Evolutionary conservation across 1,140 invertebrate genomes (phyloP), one percentile per base, ranked within the genome.

Genomic region (Chlorops oryzae): DNA sequence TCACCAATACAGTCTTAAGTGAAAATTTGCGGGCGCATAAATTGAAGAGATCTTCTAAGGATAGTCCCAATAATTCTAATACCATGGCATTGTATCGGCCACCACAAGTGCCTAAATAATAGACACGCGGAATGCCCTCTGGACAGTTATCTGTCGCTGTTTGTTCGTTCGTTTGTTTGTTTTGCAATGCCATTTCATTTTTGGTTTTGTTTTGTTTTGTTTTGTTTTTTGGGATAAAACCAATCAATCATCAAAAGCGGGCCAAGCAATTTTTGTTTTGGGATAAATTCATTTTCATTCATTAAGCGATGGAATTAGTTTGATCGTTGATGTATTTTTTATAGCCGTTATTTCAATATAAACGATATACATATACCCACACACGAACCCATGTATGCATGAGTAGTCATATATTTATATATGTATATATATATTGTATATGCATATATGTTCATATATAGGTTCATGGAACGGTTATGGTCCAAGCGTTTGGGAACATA

Each of bases 21-120:
- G 80, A 78, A 75, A 90, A 90, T 73, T 84, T 82, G 57, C 86
- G 77, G 63, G 85, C 82, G 75, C 86, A 90, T 55, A 86, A 70
- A 58, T 74, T 86, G 75, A 90, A 90, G 39, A 90, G 74, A 74
- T 90, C 87, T 75, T 90, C 87, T 55, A 90, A 74, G 62, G 81
- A 86, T 52, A 86, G 84, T 47, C 87, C 88, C 42, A 90, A 75
- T 54, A 90, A 74, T 75, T 90, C 87, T 77, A 90, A 78, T 43
- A 81, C 79, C 65, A 81, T 66, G 49, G 90, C 89, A 77, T 91
- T 92, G 73, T 90, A 92, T 72, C 88, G 84, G 47, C 75, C 75
- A 54, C 86, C 87, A 73, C 87, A 90, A 54, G 86, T 86, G 56
- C 90, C 90, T 74, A 90, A 86, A 71, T 91, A 88, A 74, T 85